Base-by-base conservation (phyloP, 2,888 invertebrate genomes). In the Lycocerus yunnanus region DNA sequence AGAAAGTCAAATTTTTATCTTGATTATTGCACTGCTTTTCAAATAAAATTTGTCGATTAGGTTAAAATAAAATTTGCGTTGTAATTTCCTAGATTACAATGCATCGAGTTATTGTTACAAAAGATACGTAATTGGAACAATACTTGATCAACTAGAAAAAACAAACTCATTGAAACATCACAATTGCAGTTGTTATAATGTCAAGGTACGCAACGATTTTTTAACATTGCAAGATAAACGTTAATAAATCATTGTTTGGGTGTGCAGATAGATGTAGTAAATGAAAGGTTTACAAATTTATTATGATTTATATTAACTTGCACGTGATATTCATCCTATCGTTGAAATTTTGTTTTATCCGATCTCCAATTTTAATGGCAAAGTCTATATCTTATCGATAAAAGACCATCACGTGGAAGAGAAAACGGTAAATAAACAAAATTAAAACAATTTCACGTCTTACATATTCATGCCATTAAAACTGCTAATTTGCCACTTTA, bases 401-500 rank as follows among this genome's bases (percentile, higher is more conserved):
- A 61, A 15, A 3, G 16, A 16, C 61, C 11, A 61, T 15, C 61
- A 61, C 61, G 16, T 43, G 43, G 43, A 43, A 6, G 43, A 43
- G 43, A 43, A n/a, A 43, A 43, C 43, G n/a, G 43, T n/a, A 43
- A 43, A 43, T 43, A 43, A 43, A 43, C 43, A n/a, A 43, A 43
- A 43, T 43, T 43, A 43, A 43, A 43, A n/a, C 43, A 43, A 43
- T 43, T 43, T 43, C 43, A n/a, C 43, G n/a, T 69, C 27, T n/a
- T 16, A 61, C 60, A 69, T 69, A 63, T 69, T 69, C 63, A 65
- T 27, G 18, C 20, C 6, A 59, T 18, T 66, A 24, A 16, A 66
- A 66, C 20, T 71, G 71, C 58, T 59, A 59, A 15, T 71, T 63
- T 65, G 58, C 58, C 18, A n/a, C 43, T 58, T 69, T 65, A 71